Evolutionary conservation across 1,140 invertebrate species (phyloP), one percentile per base, ranked within the genome.

Genomic region (Aphaenogaster ashmeadi): DNA sequence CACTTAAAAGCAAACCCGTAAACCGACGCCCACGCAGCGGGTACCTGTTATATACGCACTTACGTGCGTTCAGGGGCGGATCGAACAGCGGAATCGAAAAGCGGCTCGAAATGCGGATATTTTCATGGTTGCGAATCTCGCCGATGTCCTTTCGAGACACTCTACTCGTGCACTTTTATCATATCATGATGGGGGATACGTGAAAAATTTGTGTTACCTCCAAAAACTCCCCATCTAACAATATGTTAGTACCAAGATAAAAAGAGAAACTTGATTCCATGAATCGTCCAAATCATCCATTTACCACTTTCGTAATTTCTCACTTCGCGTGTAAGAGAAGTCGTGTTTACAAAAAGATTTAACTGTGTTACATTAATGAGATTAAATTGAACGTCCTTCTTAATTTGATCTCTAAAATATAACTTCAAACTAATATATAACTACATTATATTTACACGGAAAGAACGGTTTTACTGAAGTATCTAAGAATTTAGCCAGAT

Each of bases 1-100:
- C 92, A 91, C 88, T 93, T 92, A 92, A 92, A 89, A 72, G 88
- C 86, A 87, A 83, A 91, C 88, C 91, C 89, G 91, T 93, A 91
- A 93, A 93, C 84, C 86, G 87, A 93, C 92, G 92, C 92, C 92
- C 88, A 93, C 92, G 89, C 92, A 67, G 52, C 60, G 33, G 81
- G 89, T 91, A 88, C 87, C 77, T 86, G 87, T 69, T 88, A 50
- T 80, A 62, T 86, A 74, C 67, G 67, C 67, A 64, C 88, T 85
- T 87, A 87, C 78, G 67, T 87, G 66, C 67, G 66, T 41, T 27
- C 89, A 90, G 89, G 89, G 85, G 75, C 86, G 89, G 86, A 88
- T 56, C 86, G 21, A 66, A 62, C 36, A 71, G n/a, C 60, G 67
- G 7, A 50, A 80, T 54, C 85, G 15, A 71, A 50, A 13, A 77